Percentiles rank a stretch among this genome's conserved stretches.
Evolutionary conservation across 1,140 invertebrate genomes (phyloP).

Genomic region (Hypsibius dujardini): DNA sequence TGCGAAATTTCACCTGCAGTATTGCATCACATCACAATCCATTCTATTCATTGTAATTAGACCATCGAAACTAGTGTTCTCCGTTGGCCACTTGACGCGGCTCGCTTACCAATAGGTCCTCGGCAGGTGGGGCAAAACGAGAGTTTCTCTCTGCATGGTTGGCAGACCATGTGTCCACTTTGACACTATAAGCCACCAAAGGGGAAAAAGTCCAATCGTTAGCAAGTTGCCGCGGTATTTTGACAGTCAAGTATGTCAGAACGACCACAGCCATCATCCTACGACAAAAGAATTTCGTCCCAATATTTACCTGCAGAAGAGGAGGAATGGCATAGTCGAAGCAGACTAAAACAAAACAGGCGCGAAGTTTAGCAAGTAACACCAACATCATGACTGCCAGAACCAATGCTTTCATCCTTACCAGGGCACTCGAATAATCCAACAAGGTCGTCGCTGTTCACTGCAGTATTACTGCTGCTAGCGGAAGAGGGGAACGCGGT

Average conservation of each 20-base stretch:
- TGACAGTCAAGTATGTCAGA: background rate
- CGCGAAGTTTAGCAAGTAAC: background rate
- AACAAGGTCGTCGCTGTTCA: background rate
- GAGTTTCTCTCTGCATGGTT: slow-evolving; percentile 83
- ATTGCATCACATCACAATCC: too few relatives aligned
- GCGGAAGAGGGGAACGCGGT: too few relatives aligned
- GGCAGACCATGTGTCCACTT: slow-evolving; percentile 64
- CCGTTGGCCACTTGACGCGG: background rate
- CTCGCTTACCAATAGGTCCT: slow-evolving; percentile 53
- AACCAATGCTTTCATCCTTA: background rate
- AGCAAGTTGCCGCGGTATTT: background rate
- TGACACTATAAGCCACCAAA: slow-evolving; percentile 46
- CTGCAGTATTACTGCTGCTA: slow-evolving; percentile 21
- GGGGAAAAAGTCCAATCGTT: too few relatives aligned
- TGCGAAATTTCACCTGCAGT: too few relatives aligned
- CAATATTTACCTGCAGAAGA: slow-evolving; percentile 27
- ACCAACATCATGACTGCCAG: background rate
- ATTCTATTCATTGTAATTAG: too few relatives aligned
- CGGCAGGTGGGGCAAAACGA: slow-evolving; percentile 92
- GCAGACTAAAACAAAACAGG: slow-evolving; percentile 56
- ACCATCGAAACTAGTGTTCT: too few relatives aligned
- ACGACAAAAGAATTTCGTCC: too few relatives aligned
- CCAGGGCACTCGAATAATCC: background rate
- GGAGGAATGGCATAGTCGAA: slow-evolving; percentile 98
- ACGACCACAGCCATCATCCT: background rate